Conservation (phyloP, 37 sponge, comb jelly and placozoan genomes). For the Chondrilla cf. caribensis region DNA sequence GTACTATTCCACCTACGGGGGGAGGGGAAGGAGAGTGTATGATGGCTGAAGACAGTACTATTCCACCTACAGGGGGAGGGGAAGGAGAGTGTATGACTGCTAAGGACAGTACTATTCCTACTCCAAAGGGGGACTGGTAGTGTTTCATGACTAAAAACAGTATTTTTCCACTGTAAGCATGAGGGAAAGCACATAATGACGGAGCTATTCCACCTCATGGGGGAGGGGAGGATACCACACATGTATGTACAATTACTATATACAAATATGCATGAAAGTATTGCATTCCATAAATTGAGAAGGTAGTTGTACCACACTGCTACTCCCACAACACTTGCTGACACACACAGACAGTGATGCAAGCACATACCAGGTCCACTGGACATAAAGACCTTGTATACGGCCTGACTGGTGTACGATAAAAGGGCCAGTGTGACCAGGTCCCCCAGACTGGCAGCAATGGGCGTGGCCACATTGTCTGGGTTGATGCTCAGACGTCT, state of each 20-base stretch:
- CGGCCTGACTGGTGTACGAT: slow-evolving; percentile 37
- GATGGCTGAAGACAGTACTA: slow-evolving; percentile 29
- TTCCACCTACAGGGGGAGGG: neutral
- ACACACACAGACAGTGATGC: too few species aligned
- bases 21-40: slow-evolving; percentile 34
- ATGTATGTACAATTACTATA: too few species aligned
- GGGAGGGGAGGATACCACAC: slow-evolving; percentile 49
- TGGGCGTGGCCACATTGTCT: slow-evolving; percentile 97
- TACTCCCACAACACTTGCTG: neutral
- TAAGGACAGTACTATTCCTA: slow-evolving; percentile 18
- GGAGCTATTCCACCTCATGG: slow-evolving; percentile 38
- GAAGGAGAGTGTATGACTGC: slow-evolving; percentile 2
- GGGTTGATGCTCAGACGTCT: slow-evolving; percentile 72
- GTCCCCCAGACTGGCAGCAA: slow-evolving; percentile 96
- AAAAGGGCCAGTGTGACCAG: slow-evolving; percentile 85
- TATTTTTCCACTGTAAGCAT: too few species aligned
- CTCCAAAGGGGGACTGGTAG: neutral
- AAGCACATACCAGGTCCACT: too few species aligned
- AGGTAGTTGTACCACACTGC: too few species aligned
- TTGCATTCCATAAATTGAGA: too few species aligned
- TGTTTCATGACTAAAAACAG: slow-evolving; percentile 23
- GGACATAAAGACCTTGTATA: slow-evolving; percentile 4
- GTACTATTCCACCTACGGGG: slow-evolving; percentile 38
- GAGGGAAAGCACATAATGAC: neutral
- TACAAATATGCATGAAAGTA: too few species aligned